phyloP scores from a whole-genome alignment of 2,113 vertebrate species.

The Lasiurus cinereus region DNA sequence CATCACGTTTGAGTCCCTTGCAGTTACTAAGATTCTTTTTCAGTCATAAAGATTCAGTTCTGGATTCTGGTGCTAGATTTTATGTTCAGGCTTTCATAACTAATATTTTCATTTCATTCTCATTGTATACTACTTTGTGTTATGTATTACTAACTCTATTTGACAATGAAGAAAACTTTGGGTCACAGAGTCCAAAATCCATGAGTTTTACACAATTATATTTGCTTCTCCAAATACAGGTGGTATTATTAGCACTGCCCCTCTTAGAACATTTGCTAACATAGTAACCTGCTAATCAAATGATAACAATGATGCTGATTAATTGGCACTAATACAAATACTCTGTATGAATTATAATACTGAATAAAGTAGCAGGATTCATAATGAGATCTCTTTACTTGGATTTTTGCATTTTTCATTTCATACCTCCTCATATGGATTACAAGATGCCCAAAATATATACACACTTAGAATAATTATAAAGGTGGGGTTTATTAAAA shows the following conservation, averaged over 20 bases:
- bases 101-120: slow-evolving; percentile 13
- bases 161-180: neutral
- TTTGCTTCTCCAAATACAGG: neutral
- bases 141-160: neutral
- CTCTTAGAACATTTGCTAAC: slow-evolving; percentile 72
- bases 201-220: neutral
- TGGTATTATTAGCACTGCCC: neutral
- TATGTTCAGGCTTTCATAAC: neutral
- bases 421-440: slow-evolving; percentile 62
- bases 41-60: neutral
- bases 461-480: no score
- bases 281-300: slow-evolving; percentile 79
- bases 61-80: neutral
- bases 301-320: slow-evolving; percentile 74
- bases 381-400: slow-evolving; percentile 69
- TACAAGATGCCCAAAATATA: no score
- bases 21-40: neutral
- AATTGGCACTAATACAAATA: slow-evolving; percentile 79
- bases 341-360: neutral
- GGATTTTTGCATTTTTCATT: slow-evolving; percentile 58
- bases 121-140: neutral
- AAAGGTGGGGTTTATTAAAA: no score
- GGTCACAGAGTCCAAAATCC: neutral
- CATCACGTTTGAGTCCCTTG: neutral
- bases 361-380: slow-evolving; percentile 67